phyloP scores from a whole-genome alignment of 2,888 invertebrate species.

The Salpingus planirostris region DNA sequence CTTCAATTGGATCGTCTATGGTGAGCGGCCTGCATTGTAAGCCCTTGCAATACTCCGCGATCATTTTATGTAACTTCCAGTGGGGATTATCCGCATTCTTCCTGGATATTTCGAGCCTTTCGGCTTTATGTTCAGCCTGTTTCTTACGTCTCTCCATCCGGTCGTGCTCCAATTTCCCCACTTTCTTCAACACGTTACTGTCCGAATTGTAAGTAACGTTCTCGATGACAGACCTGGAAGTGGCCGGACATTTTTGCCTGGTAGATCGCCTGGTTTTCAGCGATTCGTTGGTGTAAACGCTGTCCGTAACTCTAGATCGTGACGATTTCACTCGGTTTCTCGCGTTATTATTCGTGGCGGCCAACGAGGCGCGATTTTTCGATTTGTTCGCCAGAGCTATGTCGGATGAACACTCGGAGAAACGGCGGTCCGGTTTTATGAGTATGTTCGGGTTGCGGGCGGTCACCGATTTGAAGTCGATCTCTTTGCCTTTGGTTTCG shows the following conservation, averaged over 20 bases:
- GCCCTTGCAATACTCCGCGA: conserved; percentile 62
- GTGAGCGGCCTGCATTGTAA: conserved; percentile 47
- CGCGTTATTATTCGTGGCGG: conserved; percentile 8
- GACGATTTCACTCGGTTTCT: conserved; percentile 7
- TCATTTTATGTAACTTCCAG: conserved; percentile 96
- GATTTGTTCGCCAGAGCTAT: conserved; percentile 14
- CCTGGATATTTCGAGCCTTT: conserved; percentile 71
- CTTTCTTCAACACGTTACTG: conserved; percentile 51
- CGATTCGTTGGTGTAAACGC: conserved; percentile 5
- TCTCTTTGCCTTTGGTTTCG: conserved; percentile 99
- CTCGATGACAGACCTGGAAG: conserved; percentile 20
- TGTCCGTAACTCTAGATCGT: conserved; percentile 16
- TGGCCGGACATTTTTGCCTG: conserved; percentile 10
- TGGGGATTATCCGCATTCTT: conserved; percentile 88
- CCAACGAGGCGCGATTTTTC: conserved; percentile 16
- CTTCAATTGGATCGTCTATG: conserved; percentile 70
- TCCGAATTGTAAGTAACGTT: conserved; percentile 15
- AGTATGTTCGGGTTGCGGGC: conserved; percentile 75
- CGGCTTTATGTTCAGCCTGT: conserved; percentile 84
- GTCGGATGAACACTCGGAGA: conserved; percentile 11
- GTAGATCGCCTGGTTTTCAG: conserved; percentile 1
- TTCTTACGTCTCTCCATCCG: conserved; percentile 85
- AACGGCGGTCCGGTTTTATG: conserved; percentile 2
- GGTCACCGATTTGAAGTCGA: conserved; percentile 82
- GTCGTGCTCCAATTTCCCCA: conserved; percentile 90